Percentiles rank a stretch among this genome's conserved stretches.
Evolutionary conservation across 2,797 vertebrate genomes (phyloP).

Genomic region (Mus spretus): DNA sequence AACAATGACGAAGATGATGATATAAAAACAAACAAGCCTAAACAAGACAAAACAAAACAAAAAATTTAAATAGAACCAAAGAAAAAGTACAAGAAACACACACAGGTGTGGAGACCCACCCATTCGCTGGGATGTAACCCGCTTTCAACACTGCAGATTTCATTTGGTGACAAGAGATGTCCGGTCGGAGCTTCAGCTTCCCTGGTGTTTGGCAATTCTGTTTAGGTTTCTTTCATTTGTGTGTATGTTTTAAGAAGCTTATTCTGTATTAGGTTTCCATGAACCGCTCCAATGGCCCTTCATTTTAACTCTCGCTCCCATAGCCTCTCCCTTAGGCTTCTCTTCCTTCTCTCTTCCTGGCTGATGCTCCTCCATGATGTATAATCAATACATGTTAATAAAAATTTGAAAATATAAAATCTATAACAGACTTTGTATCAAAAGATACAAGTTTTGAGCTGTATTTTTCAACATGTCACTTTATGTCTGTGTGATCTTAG

Average conservation of each 20-base stretch:
- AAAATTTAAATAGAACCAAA: not conserved
- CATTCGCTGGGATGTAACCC: not conserved
- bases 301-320: not conserved
- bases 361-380: not conserved
- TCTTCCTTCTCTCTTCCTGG: not conserved
- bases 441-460: not conserved
- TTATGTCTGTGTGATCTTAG: not conserved
- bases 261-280: not conserved
- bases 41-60: not conserved
- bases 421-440: not conserved
- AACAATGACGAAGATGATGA: not conserved
- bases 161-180: not conserved
- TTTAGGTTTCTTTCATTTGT: not conserved
- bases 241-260: not conserved
- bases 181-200: not conserved
- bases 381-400: not conserved
- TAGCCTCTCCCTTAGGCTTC: not conserved
- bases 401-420: not conserved
- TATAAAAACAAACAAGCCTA: not conserved
- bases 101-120: not conserved
- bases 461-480: not conserved
- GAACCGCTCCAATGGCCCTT: not conserved
- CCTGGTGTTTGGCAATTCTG: not conserved
- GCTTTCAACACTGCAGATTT: too few species aligned
- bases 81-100: not conserved